Evolutionary conservation across 30 jellyfish, hydroid and myxozoan species (phyloP).

Genomic region (Cassiopea xamachana): DNA sequence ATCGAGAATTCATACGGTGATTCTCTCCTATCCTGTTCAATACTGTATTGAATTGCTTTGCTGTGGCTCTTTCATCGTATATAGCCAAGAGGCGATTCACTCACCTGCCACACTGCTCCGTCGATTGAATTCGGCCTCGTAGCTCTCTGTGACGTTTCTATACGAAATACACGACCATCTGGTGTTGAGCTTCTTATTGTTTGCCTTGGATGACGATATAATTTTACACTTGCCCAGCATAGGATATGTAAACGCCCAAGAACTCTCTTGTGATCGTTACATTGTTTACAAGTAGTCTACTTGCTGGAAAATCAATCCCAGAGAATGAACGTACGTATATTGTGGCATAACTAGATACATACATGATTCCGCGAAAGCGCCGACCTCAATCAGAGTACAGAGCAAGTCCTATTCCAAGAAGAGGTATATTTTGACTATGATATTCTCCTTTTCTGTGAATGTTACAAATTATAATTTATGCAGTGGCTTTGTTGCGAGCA

Average conservation of each 20-base stretch:
- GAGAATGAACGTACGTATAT: background rate
- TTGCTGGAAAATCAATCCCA: background rate
- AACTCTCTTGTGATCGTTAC: background rate
- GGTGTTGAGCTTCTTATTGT: conserved; percentile 51
- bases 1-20: background rate
- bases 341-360: background rate
- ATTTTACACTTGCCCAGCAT: conserved; percentile 30
- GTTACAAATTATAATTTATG: no score
- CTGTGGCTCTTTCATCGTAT: background rate
- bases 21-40: background rate
- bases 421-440: conserved; percentile 33
- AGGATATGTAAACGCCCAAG: conserved; percentile 43
- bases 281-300: background rate
- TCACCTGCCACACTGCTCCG: conserved; percentile 49
- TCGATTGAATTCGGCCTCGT: conserved; percentile 12
- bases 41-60: background rate
- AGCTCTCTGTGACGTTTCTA: conserved; percentile 60
- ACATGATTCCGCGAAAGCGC: conserved; percentile 65
- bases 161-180: conserved; percentile 63
- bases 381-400: conserved; percentile 73
- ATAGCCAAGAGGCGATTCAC: conserved; percentile 1
- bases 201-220: conserved; percentile 23
- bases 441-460: background rate
- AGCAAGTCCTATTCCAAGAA: conserved; percentile 69
- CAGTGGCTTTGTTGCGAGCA: no score